phyloP scores from a whole-genome alignment of 2,888 invertebrate species.

The Pedicia rivosa region DNA sequence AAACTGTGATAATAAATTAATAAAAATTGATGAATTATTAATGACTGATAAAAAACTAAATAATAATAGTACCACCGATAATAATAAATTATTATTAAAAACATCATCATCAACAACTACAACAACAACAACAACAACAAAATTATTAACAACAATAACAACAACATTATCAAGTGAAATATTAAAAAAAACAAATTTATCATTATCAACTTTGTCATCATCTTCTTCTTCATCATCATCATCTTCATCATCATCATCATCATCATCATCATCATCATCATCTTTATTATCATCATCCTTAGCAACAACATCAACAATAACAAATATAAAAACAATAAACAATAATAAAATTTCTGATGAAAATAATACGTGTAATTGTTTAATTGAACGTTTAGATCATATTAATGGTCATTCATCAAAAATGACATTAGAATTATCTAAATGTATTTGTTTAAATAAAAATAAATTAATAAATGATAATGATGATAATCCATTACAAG shows the following conservation, averaged over 20 bases:
- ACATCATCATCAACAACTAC: no score
- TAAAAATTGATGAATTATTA: not conserved
- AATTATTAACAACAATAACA: not conserved
- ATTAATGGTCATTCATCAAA: constrained; percentile 11
- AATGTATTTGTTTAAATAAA: constrained; percentile 6
- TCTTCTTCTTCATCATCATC: not conserved
- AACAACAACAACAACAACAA: no score
- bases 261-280: no score
- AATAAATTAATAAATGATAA: not conserved
- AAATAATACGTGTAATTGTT: constrained; percentile 6
- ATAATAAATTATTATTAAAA: not conserved
- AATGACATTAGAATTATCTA: constrained; percentile 8
- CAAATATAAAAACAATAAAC: no score
- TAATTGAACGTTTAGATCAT: constrained; percentile 10
- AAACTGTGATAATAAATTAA: constrained; percentile 4
- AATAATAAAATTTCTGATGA: no score
- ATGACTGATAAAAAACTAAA: constrained; percentile 4
- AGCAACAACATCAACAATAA: not conserved
- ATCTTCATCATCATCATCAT: not conserved
- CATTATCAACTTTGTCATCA: not conserved
- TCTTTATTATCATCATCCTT: not conserved
- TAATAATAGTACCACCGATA: constrained; percentile 4
- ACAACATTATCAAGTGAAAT: not conserved
- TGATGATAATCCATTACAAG: not conserved
- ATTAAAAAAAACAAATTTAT: not conserved